Evolutionary conservation across 2,797 vertebrate species (phyloP).

Genomic region (Xenopus petersii): DNA sequence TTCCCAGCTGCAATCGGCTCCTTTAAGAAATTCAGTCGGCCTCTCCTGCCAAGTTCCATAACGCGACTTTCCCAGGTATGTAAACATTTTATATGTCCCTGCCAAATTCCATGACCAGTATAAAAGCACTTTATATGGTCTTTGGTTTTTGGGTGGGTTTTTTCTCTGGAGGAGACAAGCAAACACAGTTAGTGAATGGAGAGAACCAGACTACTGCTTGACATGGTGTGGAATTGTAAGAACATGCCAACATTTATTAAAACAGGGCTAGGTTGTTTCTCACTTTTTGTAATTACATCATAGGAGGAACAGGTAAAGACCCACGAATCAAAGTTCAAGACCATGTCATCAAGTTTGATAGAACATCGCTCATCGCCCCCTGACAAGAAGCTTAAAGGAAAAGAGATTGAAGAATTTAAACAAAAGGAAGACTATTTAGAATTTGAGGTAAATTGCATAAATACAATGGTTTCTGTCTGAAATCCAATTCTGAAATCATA

Average conservation of each 20-base stretch:
- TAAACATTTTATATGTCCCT: not conserved
- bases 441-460: conserved; percentile 82
- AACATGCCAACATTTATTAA: too few species aligned
- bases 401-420: conserved; percentile 89
- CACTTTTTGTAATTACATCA: not conserved
- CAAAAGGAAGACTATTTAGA: conserved; percentile 92
- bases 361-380: conserved; percentile 84
- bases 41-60: conserved; percentile 84
- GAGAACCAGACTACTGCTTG: too few species aligned
- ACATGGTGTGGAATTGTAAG: too few species aligned
- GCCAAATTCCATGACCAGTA: too few species aligned
- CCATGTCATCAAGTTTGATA: conserved; percentile 81
- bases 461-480: not conserved
- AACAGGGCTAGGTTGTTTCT: not conserved
- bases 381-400: conserved; percentile 90
- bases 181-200: too few species aligned
- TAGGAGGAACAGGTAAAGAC: conserved; percentile 92
- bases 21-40: conserved; percentile 96
- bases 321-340: conserved; percentile 85
- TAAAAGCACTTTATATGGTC: too few species aligned
- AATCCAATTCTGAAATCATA: too few species aligned
- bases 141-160: too few species aligned
- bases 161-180: too few species aligned
- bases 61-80: conserved; percentile 83
- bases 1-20: conserved; percentile 94